These are phyloP conservation scores for Rallus limicola DNA, from an alignment of 2,113 vertebrate genomes.

Conservation along the genomic window DNA sequence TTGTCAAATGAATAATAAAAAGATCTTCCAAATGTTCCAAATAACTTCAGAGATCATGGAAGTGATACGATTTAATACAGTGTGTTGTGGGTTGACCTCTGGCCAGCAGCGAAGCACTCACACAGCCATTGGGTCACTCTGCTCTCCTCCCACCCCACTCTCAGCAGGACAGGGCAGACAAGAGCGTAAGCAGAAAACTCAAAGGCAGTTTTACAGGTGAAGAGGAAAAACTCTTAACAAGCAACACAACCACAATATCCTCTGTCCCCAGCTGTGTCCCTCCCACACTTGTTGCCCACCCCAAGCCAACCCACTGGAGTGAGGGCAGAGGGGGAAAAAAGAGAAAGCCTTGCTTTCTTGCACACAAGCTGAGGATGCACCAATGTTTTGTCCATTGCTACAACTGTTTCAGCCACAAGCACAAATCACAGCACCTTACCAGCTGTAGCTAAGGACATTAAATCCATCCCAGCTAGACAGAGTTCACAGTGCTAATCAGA, in stretches of 20 bases:
- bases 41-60: background rate
- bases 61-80: background rate
- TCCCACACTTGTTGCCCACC: background rate
- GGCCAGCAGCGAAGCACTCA: background rate
- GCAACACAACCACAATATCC: background rate
- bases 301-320: background rate
- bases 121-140: background rate
- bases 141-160: background rate
- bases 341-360: too few relatives aligned
- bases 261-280: background rate
- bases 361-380: background rate
- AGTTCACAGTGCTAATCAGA: background rate
- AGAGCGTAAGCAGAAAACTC: background rate
- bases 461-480: background rate
- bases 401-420: background rate
- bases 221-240: background rate
- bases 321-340: background rate
- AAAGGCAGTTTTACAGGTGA: background rate
- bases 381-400: too few relatives aligned
- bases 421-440: rapidly evolving
- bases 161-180: background rate
- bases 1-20: background rate
- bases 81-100: background rate
- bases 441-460: background rate
- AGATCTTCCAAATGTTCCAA: background rate